These are phyloP conservation scores for Spodoptera frugiperda DNA, from an alignment of 1,140 invertebrate genomes.

Conservation along the genomic window DNA sequence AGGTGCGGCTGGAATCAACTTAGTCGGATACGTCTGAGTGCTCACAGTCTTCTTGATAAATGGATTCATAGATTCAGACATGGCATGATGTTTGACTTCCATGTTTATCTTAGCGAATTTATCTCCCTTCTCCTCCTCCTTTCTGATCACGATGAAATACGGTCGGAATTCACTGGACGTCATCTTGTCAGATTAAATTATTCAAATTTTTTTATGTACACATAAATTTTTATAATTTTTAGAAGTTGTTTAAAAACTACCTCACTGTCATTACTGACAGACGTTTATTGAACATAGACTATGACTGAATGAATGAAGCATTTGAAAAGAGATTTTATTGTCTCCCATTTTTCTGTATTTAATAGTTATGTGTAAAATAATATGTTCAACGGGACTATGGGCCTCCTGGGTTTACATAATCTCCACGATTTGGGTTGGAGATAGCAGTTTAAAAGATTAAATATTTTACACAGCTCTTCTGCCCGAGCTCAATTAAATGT, in stretches of 20 bases:
- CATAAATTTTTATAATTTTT: neutral
- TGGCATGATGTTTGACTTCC: constrained; percentile 73
- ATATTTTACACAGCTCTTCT: too few species aligned
- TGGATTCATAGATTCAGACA: constrained; percentile 67
- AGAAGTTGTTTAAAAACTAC: constrained; percentile 5
- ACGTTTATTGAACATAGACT: neutral
- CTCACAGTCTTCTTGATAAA: constrained; percentile 75
- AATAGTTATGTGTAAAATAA: too few species aligned
- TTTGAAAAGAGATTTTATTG: too few species aligned
- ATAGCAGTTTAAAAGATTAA: too few species aligned
- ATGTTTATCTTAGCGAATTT: constrained; percentile 76
- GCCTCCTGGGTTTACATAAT: too few species aligned
- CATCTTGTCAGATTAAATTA: constrained; percentile 56
- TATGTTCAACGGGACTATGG: too few species aligned
- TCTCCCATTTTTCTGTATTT: too few species aligned
- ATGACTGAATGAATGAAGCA: neutral
- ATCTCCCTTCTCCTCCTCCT: constrained; percentile 81
- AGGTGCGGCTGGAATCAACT: constrained; percentile 73
- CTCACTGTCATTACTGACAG: neutral
- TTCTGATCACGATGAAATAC: constrained; percentile 73
- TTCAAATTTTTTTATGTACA: constrained; percentile 13
- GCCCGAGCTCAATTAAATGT: too few species aligned
- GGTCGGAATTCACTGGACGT: constrained; percentile 78
- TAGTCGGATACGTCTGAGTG: constrained; percentile 78
- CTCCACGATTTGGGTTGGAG: too few species aligned